phyloP scores from a whole-genome alignment of 1,140 invertebrate genomes.

The Drosophila varians region DNA sequence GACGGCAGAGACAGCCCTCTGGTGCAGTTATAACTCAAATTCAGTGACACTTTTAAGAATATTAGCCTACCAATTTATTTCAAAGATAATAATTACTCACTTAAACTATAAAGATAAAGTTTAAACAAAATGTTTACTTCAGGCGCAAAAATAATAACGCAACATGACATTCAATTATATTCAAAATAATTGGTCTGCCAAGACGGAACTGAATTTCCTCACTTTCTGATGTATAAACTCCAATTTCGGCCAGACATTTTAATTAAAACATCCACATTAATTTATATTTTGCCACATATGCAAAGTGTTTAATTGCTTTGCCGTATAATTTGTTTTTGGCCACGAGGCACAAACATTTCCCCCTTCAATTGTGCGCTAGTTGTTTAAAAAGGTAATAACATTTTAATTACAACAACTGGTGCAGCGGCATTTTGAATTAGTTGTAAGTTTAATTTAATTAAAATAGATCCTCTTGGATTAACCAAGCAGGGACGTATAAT shows the following conservation, averaged over 20 bases:
- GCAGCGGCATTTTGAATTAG: slow-evolving; percentile 8
- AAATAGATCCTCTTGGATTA: too few relatives aligned
- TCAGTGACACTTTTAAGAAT: background rate
- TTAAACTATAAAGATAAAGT: background rate
- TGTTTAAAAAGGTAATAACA: slow-evolving; percentile 22
- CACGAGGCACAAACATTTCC: slow-evolving; percentile 24
- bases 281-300: slow-evolving; percentile 20
- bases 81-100: background rate
- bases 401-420: slow-evolving; percentile 20
- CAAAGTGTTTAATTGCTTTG: slow-evolving; percentile 36
- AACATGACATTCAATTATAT: background rate
- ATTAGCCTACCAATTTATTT: background rate
- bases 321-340: slow-evolving; percentile 29
- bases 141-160: background rate
- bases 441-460: background rate
- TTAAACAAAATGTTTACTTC: background rate
- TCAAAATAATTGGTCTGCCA: background rate
- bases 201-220: background rate
- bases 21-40: background rate
- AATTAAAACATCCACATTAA: slow-evolving; percentile 34
- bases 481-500: too few relatives aligned
- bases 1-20: slow-evolving; percentile 7
- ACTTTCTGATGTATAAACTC: background rate
- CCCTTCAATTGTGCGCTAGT: background rate
- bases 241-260: slow-evolving; percentile 13